These are phyloP conservation scores for Dascyllus trimaculatus DNA, from an alignment of 2,113 vertebrate species.

Conservation along the genomic window DNA sequence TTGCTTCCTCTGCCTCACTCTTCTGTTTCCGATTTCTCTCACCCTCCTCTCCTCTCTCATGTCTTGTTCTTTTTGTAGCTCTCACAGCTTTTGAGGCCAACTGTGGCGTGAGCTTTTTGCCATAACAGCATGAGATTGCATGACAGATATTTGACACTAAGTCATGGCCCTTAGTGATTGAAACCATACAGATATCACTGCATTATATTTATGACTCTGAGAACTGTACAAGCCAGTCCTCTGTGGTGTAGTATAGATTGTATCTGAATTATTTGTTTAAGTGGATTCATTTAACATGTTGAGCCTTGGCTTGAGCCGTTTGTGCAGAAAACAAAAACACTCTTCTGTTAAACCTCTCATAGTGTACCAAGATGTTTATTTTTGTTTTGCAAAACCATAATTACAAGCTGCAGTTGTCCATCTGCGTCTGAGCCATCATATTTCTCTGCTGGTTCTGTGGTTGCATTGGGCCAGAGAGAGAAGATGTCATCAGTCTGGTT, in stretches of 20 bases:
- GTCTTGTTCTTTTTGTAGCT: conserved; percentile 3
- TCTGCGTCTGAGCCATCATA: conserved; percentile 43
- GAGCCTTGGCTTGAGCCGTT: not conserved
- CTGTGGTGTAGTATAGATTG: not conserved
- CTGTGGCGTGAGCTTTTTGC: conserved; percentile 24
- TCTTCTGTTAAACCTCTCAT: conserved; percentile 20
- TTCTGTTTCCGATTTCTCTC: conserved; percentile 36
- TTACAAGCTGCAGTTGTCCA: conserved; percentile 56
- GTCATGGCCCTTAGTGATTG: conserved; percentile 4
- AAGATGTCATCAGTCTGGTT: conserved; percentile 31
- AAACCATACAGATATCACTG: not conserved
- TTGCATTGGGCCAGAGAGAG: conserved; percentile 15
- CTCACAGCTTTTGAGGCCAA: conserved; percentile 9
- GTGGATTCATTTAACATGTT: not conserved
- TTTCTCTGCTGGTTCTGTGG: conserved; percentile 46
- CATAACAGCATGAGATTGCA: not conserved
- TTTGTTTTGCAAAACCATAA: conserved; percentile 62
- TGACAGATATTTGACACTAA: not conserved
- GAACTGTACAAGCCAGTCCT: not conserved
- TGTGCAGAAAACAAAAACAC: not conserved
- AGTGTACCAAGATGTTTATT: conserved; percentile 30
- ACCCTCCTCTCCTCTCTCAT: not conserved
- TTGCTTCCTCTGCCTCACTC: conserved; percentile 24
- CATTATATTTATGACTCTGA: not conserved
- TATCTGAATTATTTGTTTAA: conserved; percentile 4